Conservation (phyloP, 1,140 invertebrate species). For the Heliconius hermathena region DNA sequence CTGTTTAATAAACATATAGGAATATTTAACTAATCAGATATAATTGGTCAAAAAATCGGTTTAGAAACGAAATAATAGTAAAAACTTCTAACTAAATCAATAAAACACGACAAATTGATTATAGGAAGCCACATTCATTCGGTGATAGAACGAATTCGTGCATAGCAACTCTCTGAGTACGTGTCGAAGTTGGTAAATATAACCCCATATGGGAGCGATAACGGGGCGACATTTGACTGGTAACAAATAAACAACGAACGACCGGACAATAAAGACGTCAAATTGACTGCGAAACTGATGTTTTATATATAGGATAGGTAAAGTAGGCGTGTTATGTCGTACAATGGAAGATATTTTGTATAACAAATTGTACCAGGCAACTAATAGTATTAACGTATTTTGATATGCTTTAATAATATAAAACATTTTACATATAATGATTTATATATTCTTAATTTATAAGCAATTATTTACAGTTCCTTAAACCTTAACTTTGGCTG, state of each 20-base stretch:
- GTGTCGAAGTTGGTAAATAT: conserved; percentile 33
- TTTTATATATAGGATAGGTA: conserved; percentile 45
- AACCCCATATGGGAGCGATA: conserved; percentile 30
- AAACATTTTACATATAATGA: background rate
- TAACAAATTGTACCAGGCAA: conserved; percentile 1
- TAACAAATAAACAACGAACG: conserved; percentile 39
- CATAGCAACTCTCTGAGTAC: conserved; percentile 21
- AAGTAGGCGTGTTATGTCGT: conserved; percentile 64
- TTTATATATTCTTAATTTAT: background rate
- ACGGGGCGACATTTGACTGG: conserved; percentile 25
- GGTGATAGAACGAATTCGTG: conserved; percentile 1
- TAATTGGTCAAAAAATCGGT: background rate
- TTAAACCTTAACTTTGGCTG: conserved; percentile 7
- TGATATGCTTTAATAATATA: background rate
- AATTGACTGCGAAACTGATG: conserved; percentile 66
- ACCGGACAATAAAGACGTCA: conserved; percentile 67
- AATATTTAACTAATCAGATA: background rate
- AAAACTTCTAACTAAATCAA: background rate
- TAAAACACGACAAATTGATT: background rate
- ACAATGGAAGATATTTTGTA: conserved; percentile 56
- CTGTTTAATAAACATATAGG: background rate
- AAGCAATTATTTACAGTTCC: conserved; percentile 9
- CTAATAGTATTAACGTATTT: background rate
- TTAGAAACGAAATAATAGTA: background rate
- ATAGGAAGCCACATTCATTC: background rate